phyloP scores from a whole-genome alignment of 2,797 vertebrate species.

The Anas georgica region DNA sequence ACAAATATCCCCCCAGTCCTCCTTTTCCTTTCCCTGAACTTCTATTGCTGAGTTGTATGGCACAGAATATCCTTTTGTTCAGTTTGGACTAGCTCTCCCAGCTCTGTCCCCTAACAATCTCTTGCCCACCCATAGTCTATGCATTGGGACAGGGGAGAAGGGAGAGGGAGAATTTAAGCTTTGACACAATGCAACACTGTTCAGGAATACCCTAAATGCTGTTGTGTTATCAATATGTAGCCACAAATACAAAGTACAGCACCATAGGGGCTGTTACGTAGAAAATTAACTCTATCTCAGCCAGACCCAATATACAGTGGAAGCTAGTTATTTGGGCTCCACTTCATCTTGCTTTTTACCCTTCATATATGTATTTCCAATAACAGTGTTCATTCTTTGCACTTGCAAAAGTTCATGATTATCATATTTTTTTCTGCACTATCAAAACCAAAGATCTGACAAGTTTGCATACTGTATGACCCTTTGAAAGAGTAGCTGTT shows the following conservation, averaged over 20 bases:
- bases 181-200: not conserved
- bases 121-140: not conserved
- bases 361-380: not conserved
- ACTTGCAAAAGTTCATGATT: not conserved
- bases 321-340: not conserved
- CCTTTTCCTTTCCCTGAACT: not conserved
- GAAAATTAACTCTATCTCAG: not conserved
- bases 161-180: not conserved
- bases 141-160: no score
- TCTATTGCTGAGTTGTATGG: not conserved
- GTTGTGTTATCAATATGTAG: not conserved
- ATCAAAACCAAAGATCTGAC: not conserved
- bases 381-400: not conserved
- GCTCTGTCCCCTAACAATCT: not conserved
- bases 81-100: not conserved
- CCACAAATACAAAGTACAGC: not conserved
- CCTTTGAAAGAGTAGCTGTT: not conserved
- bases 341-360: not conserved
- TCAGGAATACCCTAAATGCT: not conserved
- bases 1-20: not conserved
- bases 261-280: not conserved
- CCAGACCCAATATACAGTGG: not conserved
- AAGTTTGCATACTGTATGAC: not conserved
- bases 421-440: not conserved
- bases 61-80: not conserved